These are phyloP conservation scores for Limnephilus lunatus DNA, from an alignment of 2,888 invertebrate genomes.

Conservation along the genomic window DNA sequence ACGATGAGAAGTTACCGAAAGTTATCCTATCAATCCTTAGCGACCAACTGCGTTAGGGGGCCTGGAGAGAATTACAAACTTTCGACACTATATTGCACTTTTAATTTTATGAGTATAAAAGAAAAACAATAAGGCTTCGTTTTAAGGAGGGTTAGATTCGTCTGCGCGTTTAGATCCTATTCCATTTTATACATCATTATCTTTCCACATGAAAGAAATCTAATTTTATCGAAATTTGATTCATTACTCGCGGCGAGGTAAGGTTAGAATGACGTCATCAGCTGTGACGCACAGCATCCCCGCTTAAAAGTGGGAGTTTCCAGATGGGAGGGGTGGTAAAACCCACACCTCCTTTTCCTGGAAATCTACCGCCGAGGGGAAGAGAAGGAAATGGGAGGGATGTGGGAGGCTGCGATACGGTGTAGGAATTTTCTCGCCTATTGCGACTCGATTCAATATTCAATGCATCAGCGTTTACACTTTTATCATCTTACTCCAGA, in stretches of 20 bases:
- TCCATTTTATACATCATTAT: not conserved
- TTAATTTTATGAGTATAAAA: too few species aligned
- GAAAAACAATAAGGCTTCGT: too few species aligned
- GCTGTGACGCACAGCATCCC: slow-evolving; percentile 17
- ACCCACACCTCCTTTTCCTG: not conserved
- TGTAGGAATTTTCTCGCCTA: slow-evolving; percentile 12
- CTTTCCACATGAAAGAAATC: not conserved
- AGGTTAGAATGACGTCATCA: slow-evolving; percentile 32
- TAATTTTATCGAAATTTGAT: not conserved
- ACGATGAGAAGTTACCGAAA: too few species aligned
- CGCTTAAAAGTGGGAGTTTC: not conserved
- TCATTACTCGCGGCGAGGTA: not conserved
- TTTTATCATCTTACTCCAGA: not conserved
- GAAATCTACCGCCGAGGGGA: not conserved
- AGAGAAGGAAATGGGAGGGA: not conserved
- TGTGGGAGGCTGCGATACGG: not conserved
- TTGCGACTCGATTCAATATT: not conserved
- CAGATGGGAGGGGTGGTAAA: not conserved
- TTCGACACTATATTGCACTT: too few species aligned
- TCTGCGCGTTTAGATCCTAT: not conserved
- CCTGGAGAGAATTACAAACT: too few species aligned
- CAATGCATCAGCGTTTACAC: not conserved
- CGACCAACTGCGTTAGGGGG: too few species aligned
- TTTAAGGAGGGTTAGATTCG: too few species aligned
- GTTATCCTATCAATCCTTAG: too few species aligned